Evolutionary conservation across 2,888 invertebrate genomes (phyloP).

Genomic region (Cheilosia vulpina): DNA sequence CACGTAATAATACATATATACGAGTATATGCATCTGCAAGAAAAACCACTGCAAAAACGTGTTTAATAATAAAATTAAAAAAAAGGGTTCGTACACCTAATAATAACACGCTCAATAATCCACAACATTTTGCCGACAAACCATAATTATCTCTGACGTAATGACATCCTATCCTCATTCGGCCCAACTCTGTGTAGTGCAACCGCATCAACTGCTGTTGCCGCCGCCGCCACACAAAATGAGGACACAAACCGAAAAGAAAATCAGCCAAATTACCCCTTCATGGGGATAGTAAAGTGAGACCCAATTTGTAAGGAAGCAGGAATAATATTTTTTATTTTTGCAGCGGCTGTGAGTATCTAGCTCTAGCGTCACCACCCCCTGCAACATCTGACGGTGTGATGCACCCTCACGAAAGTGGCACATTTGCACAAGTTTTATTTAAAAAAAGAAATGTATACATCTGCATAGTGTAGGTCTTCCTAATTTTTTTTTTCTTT

Average conservation of each 20-base stretch:
- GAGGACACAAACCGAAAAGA: slow-evolving; percentile 50
- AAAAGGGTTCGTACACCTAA: slow-evolving; percentile 12
- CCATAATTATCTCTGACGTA: slow-evolving; percentile 69
- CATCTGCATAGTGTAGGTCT: background rate
- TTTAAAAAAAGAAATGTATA: slow-evolving; percentile 15
- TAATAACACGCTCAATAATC: slow-evolving; percentile 63
- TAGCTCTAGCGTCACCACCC: background rate
- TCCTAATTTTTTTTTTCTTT: slow-evolving; percentile 5
- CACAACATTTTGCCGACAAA: slow-evolving; percentile 56
- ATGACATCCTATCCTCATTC: slow-evolving; percentile 65
- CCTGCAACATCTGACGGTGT: background rate
- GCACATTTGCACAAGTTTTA: slow-evolving; percentile 35
- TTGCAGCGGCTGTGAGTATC: background rate
- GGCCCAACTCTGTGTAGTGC: slow-evolving; percentile 30
- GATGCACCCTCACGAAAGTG: slow-evolving; percentile 31
- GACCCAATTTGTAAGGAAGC: slow-evolving; percentile 63
- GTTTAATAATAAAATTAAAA: slow-evolving; percentile 3
- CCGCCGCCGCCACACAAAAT: slow-evolving; percentile 23
- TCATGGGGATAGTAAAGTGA: slow-evolving; percentile 44
- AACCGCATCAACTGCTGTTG: slow-evolving; percentile 17
- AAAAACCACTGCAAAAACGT: background rate
- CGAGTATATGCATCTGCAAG: background rate
- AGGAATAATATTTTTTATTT: slow-evolving; percentile 44
- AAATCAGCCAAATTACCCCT: slow-evolving; percentile 58
- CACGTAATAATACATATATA: background rate